Percentiles rank a stretch among this genome's conserved stretches.
These are phyloP conservation scores for Amazona ochrocephala DNA, from an alignment of 2,797 vertebrate species.

Conservation along the genomic window DNA sequence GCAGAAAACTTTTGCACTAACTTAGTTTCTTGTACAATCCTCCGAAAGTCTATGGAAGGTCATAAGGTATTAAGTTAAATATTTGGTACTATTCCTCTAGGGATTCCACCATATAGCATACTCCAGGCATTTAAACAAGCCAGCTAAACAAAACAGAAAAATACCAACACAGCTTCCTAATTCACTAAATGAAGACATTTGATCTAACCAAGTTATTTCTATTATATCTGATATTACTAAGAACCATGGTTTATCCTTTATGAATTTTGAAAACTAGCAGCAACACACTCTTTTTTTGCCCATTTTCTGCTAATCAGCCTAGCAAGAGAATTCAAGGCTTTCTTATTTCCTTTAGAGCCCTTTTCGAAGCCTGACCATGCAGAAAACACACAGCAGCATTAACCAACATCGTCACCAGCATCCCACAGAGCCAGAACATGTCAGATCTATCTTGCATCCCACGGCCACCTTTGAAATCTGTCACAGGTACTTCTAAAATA, in stretches of 20 bases:
- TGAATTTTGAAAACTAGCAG: neutral
- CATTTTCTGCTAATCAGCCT: neutral
- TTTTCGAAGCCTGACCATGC: neutral
- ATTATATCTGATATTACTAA: neutral
- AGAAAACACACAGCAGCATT: neutral
- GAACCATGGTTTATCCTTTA: neutral
- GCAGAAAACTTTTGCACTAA: neutral
- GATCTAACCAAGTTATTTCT: neutral
- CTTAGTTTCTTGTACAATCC: neutral
- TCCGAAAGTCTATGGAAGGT: neutral
- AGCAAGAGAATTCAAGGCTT: neutral
- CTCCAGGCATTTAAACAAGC: neutral
- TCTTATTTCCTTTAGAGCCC: neutral
- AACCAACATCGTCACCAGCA: neutral
- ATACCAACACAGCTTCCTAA: neutral
- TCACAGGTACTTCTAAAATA: fast-evolving
- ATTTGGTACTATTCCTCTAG: neutral
- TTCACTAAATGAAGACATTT: neutral
- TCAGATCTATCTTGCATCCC: neutral
- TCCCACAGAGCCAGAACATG: neutral
- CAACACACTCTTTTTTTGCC: neutral
- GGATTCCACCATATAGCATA: neutral
- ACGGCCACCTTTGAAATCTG: neutral
- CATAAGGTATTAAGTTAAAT: neutral
- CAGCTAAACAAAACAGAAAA: neutral